Evolutionary conservation across 2,113 vertebrate species (phyloP), one percentile per base, ranked within the genome.

Genomic region (Brachypodius melanocephalos): DNA sequence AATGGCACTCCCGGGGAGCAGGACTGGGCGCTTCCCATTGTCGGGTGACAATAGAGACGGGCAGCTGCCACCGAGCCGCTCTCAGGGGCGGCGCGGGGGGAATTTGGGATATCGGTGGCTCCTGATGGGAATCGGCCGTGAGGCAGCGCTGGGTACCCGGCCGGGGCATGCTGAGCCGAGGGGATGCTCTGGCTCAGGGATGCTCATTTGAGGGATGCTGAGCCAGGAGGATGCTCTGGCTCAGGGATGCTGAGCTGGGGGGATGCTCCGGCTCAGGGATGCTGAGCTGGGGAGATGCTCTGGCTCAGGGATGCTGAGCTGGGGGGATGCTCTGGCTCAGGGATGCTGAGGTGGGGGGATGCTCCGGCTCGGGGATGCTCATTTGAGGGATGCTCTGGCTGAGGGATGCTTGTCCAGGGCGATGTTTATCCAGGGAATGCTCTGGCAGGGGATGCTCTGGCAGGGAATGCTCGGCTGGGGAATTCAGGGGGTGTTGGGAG

Each of bases 141-240:
- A 38, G 65, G 6, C 22, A 20, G 54, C 0, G 43, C 31, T 1
- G 46, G 62, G 29, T 38, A 14, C 45, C 73, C 5, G 3, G 36
- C 13, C 3, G 2, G 74, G 28, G 51, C 40, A 18, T 8, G 31
- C 43, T 11, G 3, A 0, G 16, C 5, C 1, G 0, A 24, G 4
- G 45, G 48, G n/a, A 28, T 31, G 24, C 42, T 63, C 14, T 8
- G 32, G 3, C 3, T 3, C 2, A 14, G 13, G 40, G 20, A 25
- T 54, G 54, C 22, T 54, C 16, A 6, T 21, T 20, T 14, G 18
- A n/a, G 13, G 55, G 55, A 22, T n/a, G 14, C n/a, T 15, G 17
- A 8, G 29, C 18, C 52, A 3, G 11, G 11, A n/a, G n/a, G 57
- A 17, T 36, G 34, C 34, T 52, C 48, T 26, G 48, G 45, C 45